Evolutionary conservation across 2,888 invertebrate species (phyloP).

Genomic region (Stratiomys singularior): DNA sequence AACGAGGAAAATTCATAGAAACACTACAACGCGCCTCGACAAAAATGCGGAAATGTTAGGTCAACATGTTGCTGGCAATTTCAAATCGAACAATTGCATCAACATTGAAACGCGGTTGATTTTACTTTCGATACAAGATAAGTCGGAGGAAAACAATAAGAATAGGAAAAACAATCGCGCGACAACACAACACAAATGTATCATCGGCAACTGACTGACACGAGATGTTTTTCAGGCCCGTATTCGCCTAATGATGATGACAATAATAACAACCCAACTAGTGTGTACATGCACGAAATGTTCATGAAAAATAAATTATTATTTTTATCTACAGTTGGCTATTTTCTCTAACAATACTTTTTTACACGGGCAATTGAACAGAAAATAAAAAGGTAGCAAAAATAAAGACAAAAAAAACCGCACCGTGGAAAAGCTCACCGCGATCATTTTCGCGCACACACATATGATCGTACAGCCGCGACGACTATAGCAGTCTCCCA

Average conservation of each 20-base stretch:
- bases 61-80: constrained; percentile 30
- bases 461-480: constrained; percentile 3
- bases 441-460: constrained; percentile 30
- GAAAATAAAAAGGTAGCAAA: neutral
- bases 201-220: constrained; percentile 25
- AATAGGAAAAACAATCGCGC: constrained; percentile 10
- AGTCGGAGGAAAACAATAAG: constrained; percentile 2
- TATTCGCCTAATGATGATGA: constrained; percentile 19
- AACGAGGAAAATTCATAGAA: neutral
- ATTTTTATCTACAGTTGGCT: neutral
- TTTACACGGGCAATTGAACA: neutral
- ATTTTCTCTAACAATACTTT: constrained; percentile 2
- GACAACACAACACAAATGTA: constrained; percentile 23
- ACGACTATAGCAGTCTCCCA: constrained; percentile 17
- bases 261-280: constrained; percentile 29
- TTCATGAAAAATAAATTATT: constrained; percentile 17
- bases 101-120: constrained; percentile 8
- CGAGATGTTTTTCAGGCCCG: constrained; percentile 2
- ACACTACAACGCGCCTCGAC: neutral
- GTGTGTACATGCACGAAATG: constrained; percentile 32
- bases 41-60: constrained; percentile 36
- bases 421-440: constrained; percentile 28
- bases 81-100: constrained; percentile 29
- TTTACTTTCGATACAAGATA: constrained; percentile 24
- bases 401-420: neutral